Evolutionary conservation across 2,797 vertebrate genomes (phyloP).

Genomic region (Gadopsis bispinosus): DNA sequence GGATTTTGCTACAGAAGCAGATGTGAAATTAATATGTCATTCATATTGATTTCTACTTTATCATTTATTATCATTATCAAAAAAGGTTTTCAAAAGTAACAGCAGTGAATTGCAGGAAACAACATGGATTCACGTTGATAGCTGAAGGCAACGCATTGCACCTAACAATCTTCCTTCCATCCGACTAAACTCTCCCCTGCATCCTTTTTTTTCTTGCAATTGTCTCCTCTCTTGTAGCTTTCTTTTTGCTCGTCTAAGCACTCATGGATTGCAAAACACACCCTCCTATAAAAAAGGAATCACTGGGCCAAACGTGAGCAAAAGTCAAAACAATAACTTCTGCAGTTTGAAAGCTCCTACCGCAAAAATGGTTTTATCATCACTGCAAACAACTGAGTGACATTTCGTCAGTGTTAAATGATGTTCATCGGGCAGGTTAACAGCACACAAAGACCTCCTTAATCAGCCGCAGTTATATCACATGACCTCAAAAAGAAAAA

Average conservation of each 20-base stretch:
- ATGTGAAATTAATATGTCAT: slow-evolving; percentile 42
- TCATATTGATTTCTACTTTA: slow-evolving; percentile 13
- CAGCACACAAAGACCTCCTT: background rate
- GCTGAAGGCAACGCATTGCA: background rate
- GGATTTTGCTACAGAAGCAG: background rate
- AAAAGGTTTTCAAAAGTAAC: background rate
- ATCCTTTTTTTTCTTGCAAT: background rate
- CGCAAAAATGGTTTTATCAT: background rate
- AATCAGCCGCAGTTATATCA: background rate
- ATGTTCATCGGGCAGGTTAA: background rate
- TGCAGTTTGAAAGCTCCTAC: background rate
- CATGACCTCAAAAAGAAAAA: background rate
- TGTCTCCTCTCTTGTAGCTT: background rate
- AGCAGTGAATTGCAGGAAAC: slow-evolving; percentile 32
- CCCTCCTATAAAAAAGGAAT: background rate
- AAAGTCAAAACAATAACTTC: background rate
- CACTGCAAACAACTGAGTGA: background rate
- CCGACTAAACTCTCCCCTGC: background rate
- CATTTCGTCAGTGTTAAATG: background rate
- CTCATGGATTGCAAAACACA: background rate
- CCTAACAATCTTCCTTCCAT: background rate
- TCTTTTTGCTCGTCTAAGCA: background rate
- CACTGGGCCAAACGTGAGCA: background rate
- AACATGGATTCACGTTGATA: background rate
- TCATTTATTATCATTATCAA: too few relatives aligned